phyloP scores from a whole-genome alignment of 2,113 vertebrate genomes.

The Zeus faber region DNA sequence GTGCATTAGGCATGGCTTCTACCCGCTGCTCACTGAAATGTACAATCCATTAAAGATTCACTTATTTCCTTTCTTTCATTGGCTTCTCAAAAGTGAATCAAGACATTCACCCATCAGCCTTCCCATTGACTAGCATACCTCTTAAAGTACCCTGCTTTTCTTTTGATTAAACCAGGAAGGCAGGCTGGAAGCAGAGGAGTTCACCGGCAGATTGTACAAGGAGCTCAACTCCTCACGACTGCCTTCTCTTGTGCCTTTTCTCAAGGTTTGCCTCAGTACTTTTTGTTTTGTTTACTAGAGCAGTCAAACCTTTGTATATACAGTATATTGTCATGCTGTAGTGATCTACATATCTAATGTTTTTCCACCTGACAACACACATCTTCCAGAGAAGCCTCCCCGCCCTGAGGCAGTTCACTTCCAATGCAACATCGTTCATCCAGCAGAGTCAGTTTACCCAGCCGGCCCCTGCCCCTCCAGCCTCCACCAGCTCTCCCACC shows the following conservation, averaged over 20 bases:
- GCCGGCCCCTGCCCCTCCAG: constrained; percentile 76
- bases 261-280: constrained; percentile 81
- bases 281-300: not conserved
- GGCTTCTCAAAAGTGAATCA: too few species aligned
- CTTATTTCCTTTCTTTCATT: too few species aligned
- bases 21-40: too few species aligned
- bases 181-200: constrained; percentile 95
- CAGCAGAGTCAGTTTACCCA: constrained; percentile 90
- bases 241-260: constrained; percentile 98
- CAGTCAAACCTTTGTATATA: not conserved
- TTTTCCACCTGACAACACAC: too few species aligned
- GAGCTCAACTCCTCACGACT: constrained; percentile 98
- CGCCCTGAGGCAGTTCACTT: constrained; percentile 93
- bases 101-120: not conserved
- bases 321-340: too few species aligned
- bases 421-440: constrained; percentile 93
- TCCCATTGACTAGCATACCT: not conserved
- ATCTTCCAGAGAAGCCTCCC: constrained; percentile 90
- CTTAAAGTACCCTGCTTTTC: not conserved
- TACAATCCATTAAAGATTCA: not conserved
- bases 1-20: not conserved
- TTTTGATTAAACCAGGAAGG: constrained; percentile 79
- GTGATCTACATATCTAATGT: too few species aligned
- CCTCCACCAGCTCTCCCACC: constrained; percentile 68
- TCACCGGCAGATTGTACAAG: constrained; percentile 93